Percentiles rank a stretch among this genome's conserved stretches.
Conservation (phyloP, 2,797 vertebrate species). For the Euthynnus affinis region DNA sequence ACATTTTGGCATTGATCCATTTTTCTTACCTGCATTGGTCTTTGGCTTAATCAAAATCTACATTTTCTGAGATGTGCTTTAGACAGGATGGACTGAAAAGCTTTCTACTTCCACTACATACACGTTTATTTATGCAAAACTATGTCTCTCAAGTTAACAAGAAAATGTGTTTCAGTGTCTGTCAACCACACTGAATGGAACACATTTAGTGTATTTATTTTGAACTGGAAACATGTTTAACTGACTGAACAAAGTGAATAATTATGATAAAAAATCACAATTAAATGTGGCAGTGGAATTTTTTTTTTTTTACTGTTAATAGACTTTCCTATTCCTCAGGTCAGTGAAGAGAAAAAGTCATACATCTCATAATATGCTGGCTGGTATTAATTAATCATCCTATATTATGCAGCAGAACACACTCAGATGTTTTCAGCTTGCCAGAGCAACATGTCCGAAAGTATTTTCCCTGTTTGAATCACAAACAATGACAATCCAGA, state of each 20-base stretch:
- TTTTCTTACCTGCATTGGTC: background rate
- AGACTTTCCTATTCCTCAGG: background rate
- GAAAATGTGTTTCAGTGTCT: conserved; percentile 35
- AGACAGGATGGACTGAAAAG: background rate
- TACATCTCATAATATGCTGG: background rate
- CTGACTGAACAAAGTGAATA: conserved; percentile 45
- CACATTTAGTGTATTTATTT: conserved; percentile 33
- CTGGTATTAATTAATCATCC: conserved; percentile 30
- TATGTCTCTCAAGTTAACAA: conserved; percentile 13
- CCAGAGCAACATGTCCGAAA: conserved; percentile 19
- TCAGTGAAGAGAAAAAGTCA: conserved; percentile 4
- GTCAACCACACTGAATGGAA: conserved; percentile 18
- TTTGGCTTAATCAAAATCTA: conserved; percentile 9
- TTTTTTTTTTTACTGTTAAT: background rate
- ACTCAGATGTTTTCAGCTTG: conserved; percentile 1
- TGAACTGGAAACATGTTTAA: conserved; percentile 22
- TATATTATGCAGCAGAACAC: conserved; percentile 21
- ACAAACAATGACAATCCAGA: conserved; percentile 12
- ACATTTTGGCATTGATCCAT: conserved; percentile 17
- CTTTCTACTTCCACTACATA: background rate
- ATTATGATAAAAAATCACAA: conserved; percentile 10
- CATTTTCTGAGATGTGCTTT: background rate
- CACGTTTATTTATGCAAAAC: conserved; percentile 7
- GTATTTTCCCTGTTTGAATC: conserved; percentile 35
- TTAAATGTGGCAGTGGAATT: conserved; percentile 1